Base-by-base conservation (phyloP, 2,888 invertebrate species). In the Eupeodes luniger region DNA sequence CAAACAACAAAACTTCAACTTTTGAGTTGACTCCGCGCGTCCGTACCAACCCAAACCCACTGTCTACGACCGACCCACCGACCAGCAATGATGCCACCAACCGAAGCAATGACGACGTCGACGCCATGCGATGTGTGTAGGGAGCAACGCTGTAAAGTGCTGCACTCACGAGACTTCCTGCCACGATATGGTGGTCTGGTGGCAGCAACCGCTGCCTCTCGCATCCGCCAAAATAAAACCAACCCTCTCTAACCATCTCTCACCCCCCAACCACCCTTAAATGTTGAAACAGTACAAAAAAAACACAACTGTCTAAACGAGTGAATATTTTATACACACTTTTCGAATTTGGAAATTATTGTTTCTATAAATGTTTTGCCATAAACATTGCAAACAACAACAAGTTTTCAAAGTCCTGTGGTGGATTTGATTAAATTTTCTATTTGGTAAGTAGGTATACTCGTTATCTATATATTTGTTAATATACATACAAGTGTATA, bases 341-440 rank as follows among this genome's bases (percentile, higher is more conserved):
- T 82, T 79, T 76, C 86, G 82, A 82, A 82, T 86, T 47, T 47
- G 1, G 69, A 53, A 77, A 83, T 87, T 80, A 87, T 83, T 80
- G 80, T 83, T 87, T 81, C 83, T 81, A 80, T 76, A 55, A 69
- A 66, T 74, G 67, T 77, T 72, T 72, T 40, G 16, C 44, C 16
- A 76, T 72, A 77, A 75, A 78, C 74, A 74, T 66, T 5, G 11
- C 67, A 36, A 14, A 47, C 36, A 59, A 77, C 72, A 77, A 64
- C 69, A 69, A 78, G 1, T 59, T 55, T n/a, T 36, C 47, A 9
- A 53, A 67, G 67, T 83, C 72, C 80, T 87, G 83, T 67, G 83
- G 87, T 80, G 74, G 77, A 81, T 87, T 87, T 87, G 83, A 87
- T 87, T 87, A 87, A 87, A 83, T 78, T 87, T 80, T 64, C 72